phyloP scores from a whole-genome alignment of 2,797 vertebrate genomes.

The Parauchenoglanis ngamensis region DNA sequence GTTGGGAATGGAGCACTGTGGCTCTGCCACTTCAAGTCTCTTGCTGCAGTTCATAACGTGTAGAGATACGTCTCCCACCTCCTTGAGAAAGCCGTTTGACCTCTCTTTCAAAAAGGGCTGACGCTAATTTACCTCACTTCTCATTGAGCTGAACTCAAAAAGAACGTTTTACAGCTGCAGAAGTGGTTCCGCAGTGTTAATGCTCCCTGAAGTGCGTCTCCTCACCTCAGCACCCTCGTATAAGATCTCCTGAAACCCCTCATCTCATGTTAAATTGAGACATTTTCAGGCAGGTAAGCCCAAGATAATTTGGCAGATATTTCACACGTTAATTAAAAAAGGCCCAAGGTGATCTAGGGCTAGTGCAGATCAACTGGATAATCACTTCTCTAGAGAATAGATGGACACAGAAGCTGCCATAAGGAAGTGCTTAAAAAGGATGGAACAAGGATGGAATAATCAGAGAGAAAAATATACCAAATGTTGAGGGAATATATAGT shows the following conservation, averaged over 20 bases:
- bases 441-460: slow-evolving; percentile 9
- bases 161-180: slow-evolving; percentile 19
- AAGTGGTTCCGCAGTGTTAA: slow-evolving; percentile 35
- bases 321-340: slow-evolving; percentile 75
- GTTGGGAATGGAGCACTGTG: not conserved
- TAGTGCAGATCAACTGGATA: slow-evolving; percentile 66
- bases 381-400: slow-evolving; percentile 68
- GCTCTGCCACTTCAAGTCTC: slow-evolving; percentile 24
- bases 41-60: not conserved
- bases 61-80: slow-evolving; percentile 17
- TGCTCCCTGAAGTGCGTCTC: slow-evolving; percentile 36
- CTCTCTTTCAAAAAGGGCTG: slow-evolving; percentile 29
- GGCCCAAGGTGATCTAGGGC: slow-evolving; percentile 66
- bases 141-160: slow-evolving; percentile 29
- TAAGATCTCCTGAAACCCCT: slow-evolving; percentile 49
- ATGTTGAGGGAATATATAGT: not conserved
- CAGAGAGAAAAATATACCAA: not conserved
- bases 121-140: slow-evolving; percentile 46
- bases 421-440: slow-evolving; percentile 10
- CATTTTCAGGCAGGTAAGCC: slow-evolving; percentile 60
- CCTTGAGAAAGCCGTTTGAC: slow-evolving; percentile 24
- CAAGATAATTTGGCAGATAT: slow-evolving; percentile 58
- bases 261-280: slow-evolving; percentile 69
- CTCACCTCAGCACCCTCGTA: slow-evolving; percentile 53
- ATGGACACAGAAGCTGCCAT: slow-evolving; percentile 45